Base-by-base conservation (phyloP, 2,113 vertebrate species). In the Vireo altiloquus region DNA sequence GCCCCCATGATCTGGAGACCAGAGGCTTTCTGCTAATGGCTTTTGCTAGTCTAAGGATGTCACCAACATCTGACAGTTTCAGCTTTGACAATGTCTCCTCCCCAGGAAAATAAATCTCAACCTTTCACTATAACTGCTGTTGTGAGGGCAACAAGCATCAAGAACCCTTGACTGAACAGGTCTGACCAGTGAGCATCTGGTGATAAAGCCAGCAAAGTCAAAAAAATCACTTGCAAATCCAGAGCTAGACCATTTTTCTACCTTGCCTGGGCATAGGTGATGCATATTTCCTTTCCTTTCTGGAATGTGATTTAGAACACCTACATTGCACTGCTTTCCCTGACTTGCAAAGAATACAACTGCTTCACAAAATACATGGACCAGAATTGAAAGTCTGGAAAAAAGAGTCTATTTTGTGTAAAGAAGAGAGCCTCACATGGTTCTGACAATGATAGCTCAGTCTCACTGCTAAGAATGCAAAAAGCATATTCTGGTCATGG, bases 1-100 rank as follows among this genome's bases (percentile, higher is more conserved):
- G 21, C 0, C 1, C 11, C 21, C 11, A 35, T 0, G 1, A 52
- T 53, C 15, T n/a, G 18, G 12, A 94, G 35, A 70, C 35, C 31
- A 50, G 40, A 70, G 33, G 17, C 30, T 78, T 96, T 88, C 68
- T 74, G 22, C 24, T 46, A 63, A 80, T 5, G 5, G 14, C 30
- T 87, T 80, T 82, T 87, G 19, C 16, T 33, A 54, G 30, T 40
- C 37, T 31, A 52, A 53, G 27, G 28, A 74, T 60, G 59, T 28
- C 85, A 92, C 15, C n/a, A 54, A 10, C 24, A 75, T 54, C 14
- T 77, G 54, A 77, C 27, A 83, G 24, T 74, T 95, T 74, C 63
- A 39, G 54, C 47, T 90, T 74, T 84, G 56, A 40, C 47, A 33
- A 5, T 16, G 24, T 40, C 27, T 83, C 16, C 44, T 59, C 23